phyloP scores from a whole-genome alignment of 2,113 vertebrate species.

The Atherinomorus stipes region DNA sequence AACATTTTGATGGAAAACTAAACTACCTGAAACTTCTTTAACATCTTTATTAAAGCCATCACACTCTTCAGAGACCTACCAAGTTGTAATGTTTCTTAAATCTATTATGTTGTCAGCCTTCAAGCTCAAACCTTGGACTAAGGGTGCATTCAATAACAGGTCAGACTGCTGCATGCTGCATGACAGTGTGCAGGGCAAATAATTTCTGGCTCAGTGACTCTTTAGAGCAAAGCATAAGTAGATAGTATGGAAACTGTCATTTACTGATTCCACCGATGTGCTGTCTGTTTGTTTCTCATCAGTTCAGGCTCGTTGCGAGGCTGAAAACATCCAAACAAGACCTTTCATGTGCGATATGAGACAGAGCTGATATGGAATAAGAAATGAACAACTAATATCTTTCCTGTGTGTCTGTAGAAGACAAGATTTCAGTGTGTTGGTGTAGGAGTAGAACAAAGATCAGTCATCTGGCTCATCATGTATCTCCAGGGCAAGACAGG shows the following conservation, averaged over 20 bases:
- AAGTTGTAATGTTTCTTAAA: slow-evolving; percentile 17
- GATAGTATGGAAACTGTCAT: neutral
- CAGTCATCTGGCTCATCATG: slow-evolving; percentile 28
- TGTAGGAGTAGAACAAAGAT: slow-evolving; percentile 15
- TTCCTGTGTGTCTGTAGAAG: no score
- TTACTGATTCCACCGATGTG: neutral
- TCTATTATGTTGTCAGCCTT: slow-evolving; percentile 17
- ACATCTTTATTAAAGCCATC: no score
- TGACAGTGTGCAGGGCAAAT: slow-evolving; percentile 22
- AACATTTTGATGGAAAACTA: no score
- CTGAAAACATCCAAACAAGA: neutral
- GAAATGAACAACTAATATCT: neutral
- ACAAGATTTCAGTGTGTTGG: no score
- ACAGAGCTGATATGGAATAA: no score
- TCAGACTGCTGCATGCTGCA: slow-evolving; percentile 24
- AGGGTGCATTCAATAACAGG: slow-evolving; percentile 41
- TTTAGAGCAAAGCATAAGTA: slow-evolving; percentile 6
- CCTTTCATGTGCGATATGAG: neutral
- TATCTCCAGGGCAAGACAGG: neutral
- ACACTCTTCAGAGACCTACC: no score
- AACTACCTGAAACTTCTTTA: no score
- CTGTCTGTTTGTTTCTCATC: neutral
- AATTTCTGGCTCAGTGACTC: slow-evolving; percentile 36
- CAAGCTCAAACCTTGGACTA: slow-evolving; percentile 36
- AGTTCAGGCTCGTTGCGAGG: neutral